Percentiles rank a stretch among this genome's conserved stretches.
phyloP scores from a whole-genome alignment of 1,140 invertebrate genomes.

The Oedothorax gibbosus region DNA sequence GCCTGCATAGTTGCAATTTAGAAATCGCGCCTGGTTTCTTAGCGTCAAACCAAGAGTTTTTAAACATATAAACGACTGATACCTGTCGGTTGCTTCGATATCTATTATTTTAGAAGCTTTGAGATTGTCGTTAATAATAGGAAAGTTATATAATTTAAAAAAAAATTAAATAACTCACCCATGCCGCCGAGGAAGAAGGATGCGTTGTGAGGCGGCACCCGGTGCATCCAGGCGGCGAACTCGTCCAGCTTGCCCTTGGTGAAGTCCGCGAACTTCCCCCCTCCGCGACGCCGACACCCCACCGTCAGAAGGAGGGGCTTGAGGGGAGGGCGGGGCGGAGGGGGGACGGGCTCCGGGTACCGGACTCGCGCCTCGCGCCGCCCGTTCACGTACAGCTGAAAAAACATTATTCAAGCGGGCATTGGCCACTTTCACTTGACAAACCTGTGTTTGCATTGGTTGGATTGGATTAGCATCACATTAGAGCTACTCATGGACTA shows the following conservation, averaged over 20 bases:
- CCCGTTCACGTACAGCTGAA: constrained; percentile 62
- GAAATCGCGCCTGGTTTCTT: too few relatives aligned
- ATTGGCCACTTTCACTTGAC: too few relatives aligned
- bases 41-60: too few relatives aligned
- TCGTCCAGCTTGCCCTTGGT: constrained; percentile 63
- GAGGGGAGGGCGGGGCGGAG: constrained; percentile 26
- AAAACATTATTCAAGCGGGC: not conserved
- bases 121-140: too few relatives aligned
- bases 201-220: constrained; percentile 55
- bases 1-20: too few relatives aligned
- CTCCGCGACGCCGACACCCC: constrained; percentile 61
- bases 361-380: constrained; percentile 46
- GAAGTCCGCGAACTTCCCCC: constrained; percentile 59
- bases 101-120: too few relatives aligned
- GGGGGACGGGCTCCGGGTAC: constrained; percentile 46
- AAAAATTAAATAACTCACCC: constrained; percentile 55
- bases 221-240: constrained; percentile 63
- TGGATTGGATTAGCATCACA: too few relatives aligned
- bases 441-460: too few relatives aligned
- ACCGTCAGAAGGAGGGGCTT: constrained; percentile 62
- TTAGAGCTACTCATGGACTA: too few relatives aligned
- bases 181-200: constrained; percentile 64
- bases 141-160: too few relatives aligned
- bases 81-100: too few relatives aligned
- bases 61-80: too few relatives aligned